Evolutionary conservation across 2,797 vertebrate genomes (phyloP).

Genomic region (Dendrocincla tyrannina): DNA sequence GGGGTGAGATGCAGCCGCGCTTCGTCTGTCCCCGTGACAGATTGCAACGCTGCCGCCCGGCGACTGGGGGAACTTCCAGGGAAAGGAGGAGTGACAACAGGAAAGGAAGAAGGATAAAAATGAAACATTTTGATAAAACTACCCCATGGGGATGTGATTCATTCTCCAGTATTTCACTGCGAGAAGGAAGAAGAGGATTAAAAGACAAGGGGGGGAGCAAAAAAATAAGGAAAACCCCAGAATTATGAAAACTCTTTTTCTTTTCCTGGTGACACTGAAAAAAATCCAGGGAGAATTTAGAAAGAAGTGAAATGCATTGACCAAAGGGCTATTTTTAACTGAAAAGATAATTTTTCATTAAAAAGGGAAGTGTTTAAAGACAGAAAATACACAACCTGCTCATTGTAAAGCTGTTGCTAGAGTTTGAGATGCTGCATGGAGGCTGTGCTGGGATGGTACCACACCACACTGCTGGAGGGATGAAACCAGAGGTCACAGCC

Average conservation of each 20-base stretch:
- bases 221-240: background rate
- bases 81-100: conserved; percentile 11
- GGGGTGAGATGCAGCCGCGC: conserved; percentile 40
- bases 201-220: background rate
- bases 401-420: background rate
- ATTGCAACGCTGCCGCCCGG: conserved; percentile 22
- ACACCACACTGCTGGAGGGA: background rate
- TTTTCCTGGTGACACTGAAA: background rate
- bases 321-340: background rate
- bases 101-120: conserved; percentile 41
- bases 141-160: background rate
- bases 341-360: background rate
- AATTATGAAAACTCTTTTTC: background rate
- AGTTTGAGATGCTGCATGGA: background rate
- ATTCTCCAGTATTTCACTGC: background rate
- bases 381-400: background rate
- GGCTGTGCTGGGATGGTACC: background rate
- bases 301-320: background rate
- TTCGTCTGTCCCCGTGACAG: conserved; percentile 31
- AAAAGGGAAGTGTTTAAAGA: background rate
- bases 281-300: background rate
- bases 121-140: background rate
- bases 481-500: background rate
- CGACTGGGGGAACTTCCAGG: background rate
- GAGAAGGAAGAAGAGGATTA: background rate